A percentile compares a stretch with the other conserved stretches of the same genome.
Conservation (phyloP, 2,888 invertebrate species). For the Maniola hyperantus region DNA sequence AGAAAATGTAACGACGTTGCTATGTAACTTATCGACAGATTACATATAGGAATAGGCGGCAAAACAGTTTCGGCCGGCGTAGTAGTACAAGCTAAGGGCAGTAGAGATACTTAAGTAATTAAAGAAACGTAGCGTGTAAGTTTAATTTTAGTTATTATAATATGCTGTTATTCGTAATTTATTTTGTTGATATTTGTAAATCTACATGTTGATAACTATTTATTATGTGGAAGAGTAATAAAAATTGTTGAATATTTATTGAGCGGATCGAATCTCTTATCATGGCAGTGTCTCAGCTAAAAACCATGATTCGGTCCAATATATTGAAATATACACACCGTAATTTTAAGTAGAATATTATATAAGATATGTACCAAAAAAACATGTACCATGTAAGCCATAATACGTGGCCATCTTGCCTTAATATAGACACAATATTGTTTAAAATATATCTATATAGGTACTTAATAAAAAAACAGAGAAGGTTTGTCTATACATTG, state of each 20-base stretch:
- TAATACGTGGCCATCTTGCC: conserved; percentile 79
- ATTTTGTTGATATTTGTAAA: conserved; percentile 83
- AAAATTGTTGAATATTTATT: conserved; percentile 79
- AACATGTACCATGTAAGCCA: conserved; percentile 70
- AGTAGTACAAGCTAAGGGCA: conserved; percentile 76
- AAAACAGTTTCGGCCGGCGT: conserved; percentile 55
- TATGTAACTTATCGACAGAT: no score
- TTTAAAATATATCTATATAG: conserved; percentile 46
- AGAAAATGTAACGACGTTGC: no score
- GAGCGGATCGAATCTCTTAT: conserved; percentile 65
- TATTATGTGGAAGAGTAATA: conserved; percentile 77
- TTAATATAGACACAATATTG: conserved; percentile 53
- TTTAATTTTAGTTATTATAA: conserved; percentile 71
- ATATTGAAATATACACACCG: conserved; percentile 73
- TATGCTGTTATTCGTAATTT: conserved; percentile 83
- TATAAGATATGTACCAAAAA: conserved; percentile 64
- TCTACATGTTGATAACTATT: conserved; percentile 82
- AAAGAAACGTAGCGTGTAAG: conserved; percentile 65
- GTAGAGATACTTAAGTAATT: conserved; percentile 58
- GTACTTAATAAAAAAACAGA: conserved; percentile 28
- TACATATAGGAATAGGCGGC: no score
- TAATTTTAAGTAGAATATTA: conserved; percentile 68
- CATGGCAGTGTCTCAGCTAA: conserved; percentile 50
- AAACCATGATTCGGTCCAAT: conserved; percentile 64
- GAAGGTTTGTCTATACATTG: conserved; percentile 5